Conservation (phyloP, 2,888 invertebrate genomes). For the Antheraea yamamai region DNA sequence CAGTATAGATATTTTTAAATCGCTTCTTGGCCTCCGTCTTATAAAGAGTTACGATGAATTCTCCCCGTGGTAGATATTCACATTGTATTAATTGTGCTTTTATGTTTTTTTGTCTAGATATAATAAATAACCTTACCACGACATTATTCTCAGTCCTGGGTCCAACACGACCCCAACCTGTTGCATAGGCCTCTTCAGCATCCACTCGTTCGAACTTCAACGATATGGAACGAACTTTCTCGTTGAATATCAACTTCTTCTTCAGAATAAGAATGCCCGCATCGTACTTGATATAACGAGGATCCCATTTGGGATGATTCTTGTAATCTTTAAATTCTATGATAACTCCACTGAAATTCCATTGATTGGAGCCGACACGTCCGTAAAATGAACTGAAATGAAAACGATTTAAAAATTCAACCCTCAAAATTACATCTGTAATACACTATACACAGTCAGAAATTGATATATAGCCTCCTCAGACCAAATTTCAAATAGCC, state of each 20-base stretch:
- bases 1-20: no score
- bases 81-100: background rate
- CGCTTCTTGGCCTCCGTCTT: background rate
- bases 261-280: conserved; percentile 24
- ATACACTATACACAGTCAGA: no score
- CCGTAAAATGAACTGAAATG: conserved; percentile 30
- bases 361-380: conserved; percentile 36
- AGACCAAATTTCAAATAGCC: background rate
- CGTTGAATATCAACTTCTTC: conserved; percentile 23
- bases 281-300: conserved; percentile 31
- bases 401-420: background rate
- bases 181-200: conserved; percentile 27
- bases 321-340: conserved; percentile 23
- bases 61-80: background rate
- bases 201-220: conserved; percentile 27
- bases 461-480: background rate
- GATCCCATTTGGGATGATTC: conserved; percentile 37
- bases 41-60: background rate
- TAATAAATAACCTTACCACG: conserved; percentile 29
- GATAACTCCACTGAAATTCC: conserved; percentile 34
- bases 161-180: conserved; percentile 43
- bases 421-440: background rate
- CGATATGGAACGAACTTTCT: conserved; percentile 23
- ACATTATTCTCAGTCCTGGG: conserved; percentile 27
- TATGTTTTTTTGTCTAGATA: background rate